Evolutionary conservation across 2,113 vertebrate genomes (phyloP).

Genomic region (Mustela nigripes): DNA sequence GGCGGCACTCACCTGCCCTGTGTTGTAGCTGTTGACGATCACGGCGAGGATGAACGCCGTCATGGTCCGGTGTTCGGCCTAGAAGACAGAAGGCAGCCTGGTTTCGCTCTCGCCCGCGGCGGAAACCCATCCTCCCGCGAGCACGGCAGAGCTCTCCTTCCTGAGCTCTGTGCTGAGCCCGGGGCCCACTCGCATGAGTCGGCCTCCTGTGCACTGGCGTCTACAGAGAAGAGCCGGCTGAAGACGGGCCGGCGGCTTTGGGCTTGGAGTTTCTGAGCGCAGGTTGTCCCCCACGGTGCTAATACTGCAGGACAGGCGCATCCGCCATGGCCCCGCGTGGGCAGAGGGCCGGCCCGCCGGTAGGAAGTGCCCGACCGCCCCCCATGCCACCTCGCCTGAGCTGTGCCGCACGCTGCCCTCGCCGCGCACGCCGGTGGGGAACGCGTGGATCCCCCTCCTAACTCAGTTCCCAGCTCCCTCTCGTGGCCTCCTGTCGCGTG

Average conservation of each 20-base stretch:
- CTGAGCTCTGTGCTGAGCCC: accelerated
- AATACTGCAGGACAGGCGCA: accelerated
- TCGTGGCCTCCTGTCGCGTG: accelerated
- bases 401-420: accelerated
- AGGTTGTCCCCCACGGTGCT: too few relatives aligned
- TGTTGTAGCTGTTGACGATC: slow-evolving; percentile 98
- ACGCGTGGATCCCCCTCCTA: accelerated
- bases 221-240: neutral
- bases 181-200: accelerated
- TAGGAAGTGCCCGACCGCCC: neutral
- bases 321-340: accelerated
- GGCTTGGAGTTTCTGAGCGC: neutral
- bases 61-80: slow-evolving; percentile 99
- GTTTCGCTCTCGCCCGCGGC: accelerated
- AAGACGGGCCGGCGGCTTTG: neutral
- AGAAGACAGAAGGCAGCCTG: slow-evolving; percentile 57
- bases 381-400: too few relatives aligned
- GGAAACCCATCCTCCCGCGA: neutral
- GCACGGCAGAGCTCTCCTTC: too few relatives aligned
- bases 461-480: accelerated
- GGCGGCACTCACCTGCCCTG: slow-evolving; percentile 92
- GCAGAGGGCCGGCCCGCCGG: neutral
- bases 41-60: slow-evolving; percentile 98
- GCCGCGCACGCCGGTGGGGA: accelerated
- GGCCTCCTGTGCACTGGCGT: neutral